Base-by-base conservation (phyloP, 2,797 vertebrate species). In the Ceryle rudis region DNA sequence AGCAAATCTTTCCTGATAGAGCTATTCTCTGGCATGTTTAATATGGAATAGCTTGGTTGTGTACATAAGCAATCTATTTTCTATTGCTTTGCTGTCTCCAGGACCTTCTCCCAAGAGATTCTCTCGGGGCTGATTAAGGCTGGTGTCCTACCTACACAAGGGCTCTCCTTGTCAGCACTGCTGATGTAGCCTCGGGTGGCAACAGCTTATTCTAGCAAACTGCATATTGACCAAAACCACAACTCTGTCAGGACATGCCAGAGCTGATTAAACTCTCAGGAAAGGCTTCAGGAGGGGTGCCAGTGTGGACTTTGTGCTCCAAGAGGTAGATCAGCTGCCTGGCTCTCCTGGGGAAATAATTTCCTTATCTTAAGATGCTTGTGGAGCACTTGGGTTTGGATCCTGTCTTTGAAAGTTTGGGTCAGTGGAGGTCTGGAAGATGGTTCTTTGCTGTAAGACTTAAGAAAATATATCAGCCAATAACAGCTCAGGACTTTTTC, bases 201-300 rank as follows among this genome's bases (percentile, higher is more conserved):
- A 85, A 5, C 33, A 26, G 37, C 41, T 52, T 70, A 8, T 79
- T 86, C 37, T 62, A 85, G 54, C 54, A 71, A 78, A 79, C 57
- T 7, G 28, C 0, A 0, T 41, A 15, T 44, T 79, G 49, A 71
- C 64, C 60, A 80, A 89, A 91, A 3, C 33, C 86, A 57, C 74
- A 82, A 5, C 29, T 70, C 52, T 2, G 4, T 20, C 20, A n/a
- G 47, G 39, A 46, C 58, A 39, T 82, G 74, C 67, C 67, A 77
- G 46, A 21, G 60, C 87, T 74, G 75, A 82, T 89, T 55, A 92
- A 92, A 85, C 89, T 81, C 92, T 64, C 44, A 88, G 75, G 67
- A 73, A 73, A 55, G 65, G 51, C 47, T 71, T 85, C 28, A 52
- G 83, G 46, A 83, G 44, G 84, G 54, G 35, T 75, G 81, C 70